Conservation (phyloP, 1,140 invertebrate species). For the Kradibia gibbosae region DNA sequence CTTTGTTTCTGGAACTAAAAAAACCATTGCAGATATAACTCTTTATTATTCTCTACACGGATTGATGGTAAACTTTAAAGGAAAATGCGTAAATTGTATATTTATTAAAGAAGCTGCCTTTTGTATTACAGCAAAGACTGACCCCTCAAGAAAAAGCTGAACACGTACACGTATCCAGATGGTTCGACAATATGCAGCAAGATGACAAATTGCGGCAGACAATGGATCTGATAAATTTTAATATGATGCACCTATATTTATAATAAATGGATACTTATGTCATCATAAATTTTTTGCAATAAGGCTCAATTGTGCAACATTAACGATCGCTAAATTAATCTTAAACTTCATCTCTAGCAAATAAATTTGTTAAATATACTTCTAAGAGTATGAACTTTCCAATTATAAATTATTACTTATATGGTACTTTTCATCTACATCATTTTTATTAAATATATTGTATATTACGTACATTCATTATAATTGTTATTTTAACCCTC, state of each 20-base stretch:
- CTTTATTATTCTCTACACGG: conserved; percentile 75
- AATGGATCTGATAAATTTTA: conserved; percentile 75
- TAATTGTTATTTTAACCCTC: background rate
- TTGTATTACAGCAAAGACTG: conserved; percentile 67
- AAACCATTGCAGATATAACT: conserved; percentile 75
- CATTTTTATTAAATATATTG: conserved; percentile 8
- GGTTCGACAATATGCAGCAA: conserved; percentile 80
- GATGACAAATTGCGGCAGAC: conserved; percentile 74
- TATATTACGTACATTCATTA: background rate
- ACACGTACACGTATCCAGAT: conserved; percentile 77
- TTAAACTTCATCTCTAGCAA: conserved; percentile 38
- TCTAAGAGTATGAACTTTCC: conserved; percentile 27
- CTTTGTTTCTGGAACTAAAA: conserved; percentile 74
- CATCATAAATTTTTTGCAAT: conserved; percentile 12
- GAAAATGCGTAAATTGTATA: no score
- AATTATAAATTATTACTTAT: conserved; percentile 21
- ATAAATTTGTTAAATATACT: conserved; percentile 47
- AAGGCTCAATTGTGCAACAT: background rate
- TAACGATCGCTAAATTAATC: conserved; percentile 39
- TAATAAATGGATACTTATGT: conserved; percentile 52
- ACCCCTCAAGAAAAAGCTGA: conserved; percentile 75
- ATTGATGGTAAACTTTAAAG: conserved; percentile 70
- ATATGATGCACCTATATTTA: conserved; percentile 65
- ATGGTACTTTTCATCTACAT: background rate
- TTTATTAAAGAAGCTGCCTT: conserved; percentile 51